A percentile compares a stretch with the other conserved stretches of the same genome.
These are phyloP conservation scores for Drosophila grimshawi DNA, from an alignment of 1,140 invertebrate genomes.

Conservation along the genomic window DNA sequence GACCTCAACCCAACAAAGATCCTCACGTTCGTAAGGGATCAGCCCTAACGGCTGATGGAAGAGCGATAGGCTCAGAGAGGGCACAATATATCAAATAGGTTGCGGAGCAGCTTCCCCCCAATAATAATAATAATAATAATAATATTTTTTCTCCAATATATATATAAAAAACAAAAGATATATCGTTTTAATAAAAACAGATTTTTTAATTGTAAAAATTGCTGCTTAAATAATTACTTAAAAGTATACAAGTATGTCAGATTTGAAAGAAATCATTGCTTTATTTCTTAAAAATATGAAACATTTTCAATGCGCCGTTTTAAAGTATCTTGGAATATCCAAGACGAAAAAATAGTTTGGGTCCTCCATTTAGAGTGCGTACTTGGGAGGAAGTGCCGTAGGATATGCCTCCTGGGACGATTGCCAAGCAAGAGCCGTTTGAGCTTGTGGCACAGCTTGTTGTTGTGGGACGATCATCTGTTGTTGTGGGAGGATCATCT, in stretches of 20 bases:
- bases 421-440: conserved; percentile 38
- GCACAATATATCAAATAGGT: no score
- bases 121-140: no score
- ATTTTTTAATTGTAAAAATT: background rate
- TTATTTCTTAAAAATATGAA: conserved; percentile 4
- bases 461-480: background rate
- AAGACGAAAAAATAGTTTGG: background rate
- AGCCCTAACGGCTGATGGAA: no score
- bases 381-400: conserved; percentile 49
- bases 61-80: no score
- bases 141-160: no score
- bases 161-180: no score
- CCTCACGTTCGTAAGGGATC: no score
- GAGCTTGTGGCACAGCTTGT: conserved; percentile 42
- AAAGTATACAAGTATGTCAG: background rate
- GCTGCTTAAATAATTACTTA: background rate
- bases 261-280: background rate
- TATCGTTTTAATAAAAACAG: background rate
- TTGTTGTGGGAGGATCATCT: conserved; percentile 16
- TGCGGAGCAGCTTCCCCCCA: no score
- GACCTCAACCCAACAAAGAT: no score
- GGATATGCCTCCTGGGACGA: conserved; percentile 14
- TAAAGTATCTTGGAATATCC: background rate
- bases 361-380: conserved; percentile 28
- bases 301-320: background rate